Conservation (phyloP, 1,140 invertebrate genomes). For the Lepeophtheirus salmonis region DNA sequence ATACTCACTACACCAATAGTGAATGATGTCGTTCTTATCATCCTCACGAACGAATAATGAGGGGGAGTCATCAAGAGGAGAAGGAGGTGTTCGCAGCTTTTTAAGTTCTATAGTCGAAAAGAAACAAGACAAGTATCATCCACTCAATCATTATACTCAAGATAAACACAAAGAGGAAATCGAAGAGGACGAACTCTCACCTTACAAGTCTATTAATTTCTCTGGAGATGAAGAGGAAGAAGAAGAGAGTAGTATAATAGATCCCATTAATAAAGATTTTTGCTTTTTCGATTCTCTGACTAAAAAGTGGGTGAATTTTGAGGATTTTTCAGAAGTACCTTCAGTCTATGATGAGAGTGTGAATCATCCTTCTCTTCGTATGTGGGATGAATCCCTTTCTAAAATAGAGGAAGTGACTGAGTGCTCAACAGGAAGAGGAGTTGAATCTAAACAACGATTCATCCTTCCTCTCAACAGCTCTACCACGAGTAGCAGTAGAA, state of each 20-base stretch:
- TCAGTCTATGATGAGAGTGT: background rate
- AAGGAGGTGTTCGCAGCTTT: background rate
- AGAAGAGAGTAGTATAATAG: no score
- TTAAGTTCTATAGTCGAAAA: background rate
- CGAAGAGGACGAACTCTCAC: background rate
- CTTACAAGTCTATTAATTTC: background rate
- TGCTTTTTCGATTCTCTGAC: background rate
- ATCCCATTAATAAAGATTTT: background rate
- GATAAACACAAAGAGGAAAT: background rate
- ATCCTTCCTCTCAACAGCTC: no score
- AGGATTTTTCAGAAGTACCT: background rate
- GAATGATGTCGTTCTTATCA: background rate
- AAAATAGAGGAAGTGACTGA: background rate
- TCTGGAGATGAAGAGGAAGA: background rate
- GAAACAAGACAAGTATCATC: background rate
- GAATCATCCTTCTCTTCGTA: background rate
- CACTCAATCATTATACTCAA: background rate
- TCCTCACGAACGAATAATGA: background rate
- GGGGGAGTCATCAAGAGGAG: background rate
- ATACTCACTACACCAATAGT: no score
- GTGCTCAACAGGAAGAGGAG: background rate
- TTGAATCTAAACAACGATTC: no score
- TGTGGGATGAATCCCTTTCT: background rate
- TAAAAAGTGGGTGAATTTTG: background rate
- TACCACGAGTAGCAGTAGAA: no score